These are phyloP conservation scores for Monodelphis domestica DNA, from an alignment of 2,797 vertebrate species.

Conservation along the genomic window DNA sequence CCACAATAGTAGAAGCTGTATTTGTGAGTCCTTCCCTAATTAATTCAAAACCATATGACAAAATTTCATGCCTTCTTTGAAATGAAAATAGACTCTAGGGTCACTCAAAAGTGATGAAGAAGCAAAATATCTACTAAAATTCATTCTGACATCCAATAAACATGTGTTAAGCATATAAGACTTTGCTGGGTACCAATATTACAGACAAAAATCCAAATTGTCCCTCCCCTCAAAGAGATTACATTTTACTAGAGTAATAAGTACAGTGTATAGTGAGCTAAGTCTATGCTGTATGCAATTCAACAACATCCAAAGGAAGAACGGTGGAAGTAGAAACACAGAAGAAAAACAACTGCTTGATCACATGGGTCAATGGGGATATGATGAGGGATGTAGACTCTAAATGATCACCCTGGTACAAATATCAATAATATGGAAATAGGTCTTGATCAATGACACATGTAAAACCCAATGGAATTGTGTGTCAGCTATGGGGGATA, in stretches of 20 bases:
- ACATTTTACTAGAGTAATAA: neutral
- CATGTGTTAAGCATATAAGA: neutral
- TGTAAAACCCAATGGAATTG: no score
- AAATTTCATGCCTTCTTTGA: neutral
- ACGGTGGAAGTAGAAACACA: no score
- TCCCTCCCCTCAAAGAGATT: neutral
- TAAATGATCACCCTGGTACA: no score
- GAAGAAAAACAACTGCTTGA: no score
- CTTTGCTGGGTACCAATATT: neutral
- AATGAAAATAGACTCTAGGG: neutral
- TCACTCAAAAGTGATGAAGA: neutral
- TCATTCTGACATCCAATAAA: neutral
- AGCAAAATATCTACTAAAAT: neutral
- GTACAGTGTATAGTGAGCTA: neutral
- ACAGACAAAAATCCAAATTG: neutral
- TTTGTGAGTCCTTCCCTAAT: neutral
- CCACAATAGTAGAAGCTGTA: neutral
- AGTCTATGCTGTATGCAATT: neutral
- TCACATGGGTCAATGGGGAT: no score
- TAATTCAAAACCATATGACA: neutral
- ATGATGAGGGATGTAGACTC: no score
- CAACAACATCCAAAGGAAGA: no score
- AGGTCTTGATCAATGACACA: no score
- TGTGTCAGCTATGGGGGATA: no score
- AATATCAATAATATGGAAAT: no score